Percentiles rank a stretch among this genome's conserved stretches.
phyloP scores from a whole-genome alignment of 2,797 vertebrate species.

The Anas bernieri region DNA sequence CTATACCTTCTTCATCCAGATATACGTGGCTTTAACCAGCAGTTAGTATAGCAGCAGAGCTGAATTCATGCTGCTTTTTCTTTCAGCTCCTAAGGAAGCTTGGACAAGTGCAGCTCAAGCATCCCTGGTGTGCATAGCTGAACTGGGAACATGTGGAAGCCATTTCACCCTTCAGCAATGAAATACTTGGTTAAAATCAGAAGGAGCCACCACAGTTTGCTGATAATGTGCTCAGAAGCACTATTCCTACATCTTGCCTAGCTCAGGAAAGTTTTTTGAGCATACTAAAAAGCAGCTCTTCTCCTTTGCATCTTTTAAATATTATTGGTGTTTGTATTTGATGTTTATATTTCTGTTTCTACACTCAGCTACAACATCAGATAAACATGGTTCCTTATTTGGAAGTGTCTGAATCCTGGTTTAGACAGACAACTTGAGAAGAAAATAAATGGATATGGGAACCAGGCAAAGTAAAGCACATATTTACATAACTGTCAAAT shows the following conservation, averaged over 20 bases:
- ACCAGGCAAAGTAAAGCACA: background rate
- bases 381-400: background rate
- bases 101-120: background rate
- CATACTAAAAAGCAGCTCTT: background rate
- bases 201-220: background rate
- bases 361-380: background rate
- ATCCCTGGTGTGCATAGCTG: fast-evolving
- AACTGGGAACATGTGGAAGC: background rate
- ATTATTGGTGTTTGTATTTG: background rate
- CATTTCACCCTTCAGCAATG: background rate
- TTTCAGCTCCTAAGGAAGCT: background rate
- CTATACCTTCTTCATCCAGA: background rate
- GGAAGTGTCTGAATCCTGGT: background rate
- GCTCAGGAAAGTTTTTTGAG: background rate
- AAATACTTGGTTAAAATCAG: background rate
- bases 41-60: background rate
- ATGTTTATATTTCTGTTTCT: background rate
- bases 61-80: fast-evolving
- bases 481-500: background rate
- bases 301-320: background rate
- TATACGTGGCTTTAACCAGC: background rate
- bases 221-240: background rate
- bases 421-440: background rate
- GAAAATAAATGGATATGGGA: background rate
- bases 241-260: background rate